Base-by-base conservation (phyloP, 1,140 invertebrate species). In the Drosophila simulans region DNA sequence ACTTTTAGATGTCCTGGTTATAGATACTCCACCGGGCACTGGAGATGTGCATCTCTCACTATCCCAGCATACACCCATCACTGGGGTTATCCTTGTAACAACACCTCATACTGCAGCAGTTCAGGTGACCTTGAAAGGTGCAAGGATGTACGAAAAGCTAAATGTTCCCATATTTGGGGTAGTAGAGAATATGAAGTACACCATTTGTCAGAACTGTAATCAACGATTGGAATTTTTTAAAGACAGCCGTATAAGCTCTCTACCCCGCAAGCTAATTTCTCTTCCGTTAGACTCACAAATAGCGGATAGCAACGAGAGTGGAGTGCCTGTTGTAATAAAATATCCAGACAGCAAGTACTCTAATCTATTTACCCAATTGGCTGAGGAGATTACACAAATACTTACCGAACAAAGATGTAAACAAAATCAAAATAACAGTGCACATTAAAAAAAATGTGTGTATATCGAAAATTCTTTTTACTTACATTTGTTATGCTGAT, bases 1-100 rank as follows among this genome's bases (percentile, higher is more conserved):
- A 5, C 94, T 95, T 1, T 93, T 97, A 39, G 97, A 98, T 93
- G 95, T 96, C 91, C 93, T 98, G 34, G 93, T 98, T 7, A 93
- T 98, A 2, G 97, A 98, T 92, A 98, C 97, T 60, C 97, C 97
- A 3, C 97, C 97, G 0, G 97, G 97, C 53, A 98, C 97, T 3
- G 97, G 97, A 4, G 97, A 98, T 92, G 97, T 97, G 1, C 97
- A 98, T 90, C 92, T 98, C 5, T 97, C 97, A 0, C 94, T 98
- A 0, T 93, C 96, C 54, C 98, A 99, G 92, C 97, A 97, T 92
- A 93, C 98, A 40, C 96, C 96, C 12, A 95, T 99, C 88, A 56
- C 91, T 93, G 96, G 96, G 27, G 96, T 95, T 7, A 74, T 98
- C 7, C 92, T 98, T 31, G 96, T 98, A 0, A 97, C 96, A 13